These are phyloP conservation scores for Heliocidaris erythrogramma DNA, from an alignment of 35 echinoderm and acorn worm genomes.

Conservation along the genomic window DNA sequence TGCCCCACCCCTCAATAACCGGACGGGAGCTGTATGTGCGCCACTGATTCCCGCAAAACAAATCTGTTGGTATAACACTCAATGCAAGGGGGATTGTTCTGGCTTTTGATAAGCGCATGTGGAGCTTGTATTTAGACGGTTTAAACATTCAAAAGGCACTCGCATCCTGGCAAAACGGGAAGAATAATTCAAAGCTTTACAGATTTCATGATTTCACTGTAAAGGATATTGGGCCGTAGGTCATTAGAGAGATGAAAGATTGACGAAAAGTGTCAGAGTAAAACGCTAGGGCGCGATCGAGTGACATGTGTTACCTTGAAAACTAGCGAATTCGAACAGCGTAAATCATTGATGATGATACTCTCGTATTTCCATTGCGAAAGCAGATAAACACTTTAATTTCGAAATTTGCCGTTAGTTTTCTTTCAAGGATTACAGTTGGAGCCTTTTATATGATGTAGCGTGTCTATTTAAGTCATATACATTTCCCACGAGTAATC, in stretches of 20 bases:
- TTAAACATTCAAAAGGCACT: too few species aligned
- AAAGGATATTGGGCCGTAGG: not conserved
- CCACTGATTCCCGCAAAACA: too few species aligned
- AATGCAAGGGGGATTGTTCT: too few species aligned
- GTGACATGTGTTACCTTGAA: not conserved
- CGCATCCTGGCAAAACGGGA: not conserved
- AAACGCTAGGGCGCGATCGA: not conserved
- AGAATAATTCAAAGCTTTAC: not conserved
- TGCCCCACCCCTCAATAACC: too few species aligned
- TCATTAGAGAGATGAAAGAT: not conserved
- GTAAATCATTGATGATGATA: not conserved
- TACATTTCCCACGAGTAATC: not conserved
- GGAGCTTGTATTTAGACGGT: too few species aligned
- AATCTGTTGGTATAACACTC: too few species aligned
- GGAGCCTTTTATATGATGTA: not conserved
- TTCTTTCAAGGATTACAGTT: not conserved
- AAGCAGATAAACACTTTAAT: not conserved
- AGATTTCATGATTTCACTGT: not conserved
- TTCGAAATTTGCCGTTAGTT: not conserved
- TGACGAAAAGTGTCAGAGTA: not conserved
- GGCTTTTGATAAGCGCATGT: too few species aligned
- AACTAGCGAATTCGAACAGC: not conserved
- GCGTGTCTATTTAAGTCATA: not conserved
- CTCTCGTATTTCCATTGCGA: not conserved
- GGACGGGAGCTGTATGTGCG: too few species aligned